A percentile compares a stretch with the other conserved stretches of the same genome.
phyloP scores from a whole-genome alignment of 2,797 vertebrate species.

The Dryobates pubescens region DNA sequence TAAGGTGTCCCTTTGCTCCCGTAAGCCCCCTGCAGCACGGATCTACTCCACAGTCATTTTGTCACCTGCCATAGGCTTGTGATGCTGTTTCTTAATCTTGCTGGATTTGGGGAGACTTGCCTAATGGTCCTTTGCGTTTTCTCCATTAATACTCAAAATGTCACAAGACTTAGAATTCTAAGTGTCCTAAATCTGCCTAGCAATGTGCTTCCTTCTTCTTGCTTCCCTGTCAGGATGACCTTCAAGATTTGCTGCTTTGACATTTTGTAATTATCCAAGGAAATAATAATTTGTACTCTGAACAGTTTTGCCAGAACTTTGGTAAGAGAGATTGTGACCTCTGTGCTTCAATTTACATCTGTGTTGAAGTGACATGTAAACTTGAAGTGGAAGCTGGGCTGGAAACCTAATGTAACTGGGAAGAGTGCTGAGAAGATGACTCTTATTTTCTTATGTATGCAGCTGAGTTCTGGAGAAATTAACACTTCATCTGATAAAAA shows the following conservation, averaged over 20 bases:
- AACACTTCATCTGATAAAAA: neutral
- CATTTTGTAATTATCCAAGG: neutral
- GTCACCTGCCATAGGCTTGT: neutral
- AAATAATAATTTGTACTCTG: neutral
- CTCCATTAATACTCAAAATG: neutral
- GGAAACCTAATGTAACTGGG: neutral
- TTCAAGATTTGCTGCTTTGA: neutral
- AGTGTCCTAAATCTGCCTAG: neutral
- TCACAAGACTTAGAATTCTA: neutral
- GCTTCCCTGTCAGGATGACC: neutral
- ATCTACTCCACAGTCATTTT: neutral
- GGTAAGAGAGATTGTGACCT: neutral
- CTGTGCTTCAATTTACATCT: neutral
- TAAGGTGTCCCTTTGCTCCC: neutral
- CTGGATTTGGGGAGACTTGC: neutral
- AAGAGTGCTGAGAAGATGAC: neutral
- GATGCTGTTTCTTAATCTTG: neutral
- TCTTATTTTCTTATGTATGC: neutral
- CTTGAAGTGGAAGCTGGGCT: neutral
- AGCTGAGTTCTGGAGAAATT: neutral
- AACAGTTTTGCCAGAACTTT: neutral
- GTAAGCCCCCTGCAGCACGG: neutral
- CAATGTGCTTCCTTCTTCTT: neutral
- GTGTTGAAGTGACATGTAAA: neutral
- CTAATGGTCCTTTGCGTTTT: neutral